Evolutionary conservation across 2,113 vertebrate genomes (phyloP), one percentile per base, ranked within the genome.

Genomic region (Hemiscyllium ocellatum): DNA sequence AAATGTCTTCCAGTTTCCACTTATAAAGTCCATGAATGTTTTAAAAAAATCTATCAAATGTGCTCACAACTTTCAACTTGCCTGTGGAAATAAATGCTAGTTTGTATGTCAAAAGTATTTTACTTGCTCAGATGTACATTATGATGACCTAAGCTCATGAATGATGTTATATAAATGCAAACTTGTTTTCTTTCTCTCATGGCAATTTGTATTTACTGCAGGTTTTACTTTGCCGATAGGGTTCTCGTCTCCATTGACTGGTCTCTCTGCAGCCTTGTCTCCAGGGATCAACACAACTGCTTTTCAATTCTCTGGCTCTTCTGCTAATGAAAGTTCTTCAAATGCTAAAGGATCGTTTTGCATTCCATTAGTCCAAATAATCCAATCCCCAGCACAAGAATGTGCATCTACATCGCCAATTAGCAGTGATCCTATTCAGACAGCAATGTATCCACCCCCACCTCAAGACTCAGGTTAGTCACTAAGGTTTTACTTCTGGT

Each of bases 381-480:
- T 65, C 12, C 94, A 70, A 70, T 72, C 94, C 15, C 33, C 69
- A 19, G 13, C 69, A 72, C 94, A 50, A 42, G 68, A 42, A 20
- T 47, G 4, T 69, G 69, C 65, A 94, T 42, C 22, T 17, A 26
- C 94, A 72, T 29, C 47, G 17, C 50, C 68, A 12, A 24, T 72
- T 29, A 70, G 26, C 22, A 72, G 69, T 69, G 50, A 95, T 69
- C 42, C 68, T 52, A 29, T 50, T 50, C 42, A 50, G 13, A 26
- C 68, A 15, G 42, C 68, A 70, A 50, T 15, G 1, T 22, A 72
- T 52, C 22, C 68, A 29, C 68, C 50, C 72, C 68, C 13, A 33
- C 52, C 94, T 95, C 94, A 15, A 95, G 68, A 72, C 69, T 29
- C 69, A 72, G 94, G 94, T 95, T 47, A 76, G 94, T 95, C 37